phyloP scores from a whole-genome alignment of 2,888 invertebrate species.

The Orthosia cruda region DNA sequence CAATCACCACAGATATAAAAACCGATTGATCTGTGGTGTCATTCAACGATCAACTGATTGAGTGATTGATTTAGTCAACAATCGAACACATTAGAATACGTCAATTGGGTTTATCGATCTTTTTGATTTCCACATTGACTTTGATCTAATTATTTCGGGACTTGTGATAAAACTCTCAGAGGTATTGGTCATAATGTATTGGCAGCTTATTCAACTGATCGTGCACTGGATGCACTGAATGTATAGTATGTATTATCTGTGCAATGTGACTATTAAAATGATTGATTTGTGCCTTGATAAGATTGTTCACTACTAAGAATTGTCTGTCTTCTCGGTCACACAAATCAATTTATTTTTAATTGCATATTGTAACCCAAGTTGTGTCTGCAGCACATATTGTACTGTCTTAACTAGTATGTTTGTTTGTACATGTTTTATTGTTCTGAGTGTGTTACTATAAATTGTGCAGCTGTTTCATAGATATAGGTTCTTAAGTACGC shows the following conservation, averaged over 20 bases:
- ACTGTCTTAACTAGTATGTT: slow-evolving; percentile 20
- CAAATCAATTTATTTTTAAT: slow-evolving; percentile 58
- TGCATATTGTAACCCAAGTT: slow-evolving; percentile 47
- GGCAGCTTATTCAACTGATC: slow-evolving; percentile 15
- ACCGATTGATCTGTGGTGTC: slow-evolving; percentile 3
- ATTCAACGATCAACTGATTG: slow-evolving; percentile 2
- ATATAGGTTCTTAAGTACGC: slow-evolving; percentile 67
- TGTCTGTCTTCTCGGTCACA: slow-evolving; percentile 2
- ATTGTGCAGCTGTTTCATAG: slow-evolving; percentile 60
- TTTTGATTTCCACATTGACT: slow-evolving; percentile 11
- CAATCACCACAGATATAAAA: slow-evolving; percentile 2
- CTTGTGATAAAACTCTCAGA: neutral
- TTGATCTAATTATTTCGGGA: slow-evolving; percentile 19
- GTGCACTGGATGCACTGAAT: slow-evolving; percentile 33
- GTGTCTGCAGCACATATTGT: slow-evolving; percentile 22
- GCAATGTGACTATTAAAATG: slow-evolving; percentile 38
- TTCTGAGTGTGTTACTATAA: slow-evolving; percentile 22
- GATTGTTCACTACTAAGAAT: slow-evolving; percentile 6
- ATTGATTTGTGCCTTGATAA: slow-evolving; percentile 33
- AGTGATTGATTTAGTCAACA: slow-evolving; percentile 12
- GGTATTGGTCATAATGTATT: neutral
- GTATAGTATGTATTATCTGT: slow-evolving; percentile 3
- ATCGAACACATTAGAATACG: neutral
- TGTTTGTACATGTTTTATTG: slow-evolving; percentile 14
- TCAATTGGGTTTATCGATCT: slow-evolving; percentile 9